Percentiles rank a stretch among this genome's conserved stretches.
phyloP scores from a whole-genome alignment of 2,113 vertebrate genomes.

The Fukomys damarensis region DNA sequence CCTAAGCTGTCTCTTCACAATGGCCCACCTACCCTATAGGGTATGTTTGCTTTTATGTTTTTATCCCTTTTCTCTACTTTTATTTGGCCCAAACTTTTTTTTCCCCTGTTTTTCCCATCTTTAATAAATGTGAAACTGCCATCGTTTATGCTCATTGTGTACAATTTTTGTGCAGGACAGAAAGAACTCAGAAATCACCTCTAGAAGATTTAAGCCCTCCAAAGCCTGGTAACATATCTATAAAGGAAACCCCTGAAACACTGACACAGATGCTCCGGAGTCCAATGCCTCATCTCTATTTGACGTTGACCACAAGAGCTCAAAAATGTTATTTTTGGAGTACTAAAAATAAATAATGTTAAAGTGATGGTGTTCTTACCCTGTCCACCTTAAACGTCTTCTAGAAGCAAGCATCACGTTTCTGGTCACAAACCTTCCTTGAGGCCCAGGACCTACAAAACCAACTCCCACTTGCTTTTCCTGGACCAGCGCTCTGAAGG shows the following conservation, averaged over 20 bases:
- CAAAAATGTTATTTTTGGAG: no score
- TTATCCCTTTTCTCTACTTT: neutral
- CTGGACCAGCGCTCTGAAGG: neutral
- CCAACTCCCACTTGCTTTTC: neutral
- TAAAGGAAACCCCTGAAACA: slow-evolving; percentile 3
- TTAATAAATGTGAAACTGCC: neutral
- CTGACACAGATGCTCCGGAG: neutral
- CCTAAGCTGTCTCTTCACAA: no score
- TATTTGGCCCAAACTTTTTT: neutral
- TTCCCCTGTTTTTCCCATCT: neutral
- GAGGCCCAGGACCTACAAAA: neutral
- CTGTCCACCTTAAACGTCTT: neutral
- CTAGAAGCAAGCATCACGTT: neutral
- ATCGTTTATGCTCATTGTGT: neutral
- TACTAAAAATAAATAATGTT: neutral
- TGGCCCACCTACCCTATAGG: neutral
- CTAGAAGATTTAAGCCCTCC: neutral
- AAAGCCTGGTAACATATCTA: neutral
- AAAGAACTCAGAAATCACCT: neutral
- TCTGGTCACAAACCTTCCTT: neutral
- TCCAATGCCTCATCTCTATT: neutral
- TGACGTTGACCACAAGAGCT: neutral
- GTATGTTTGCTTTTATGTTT: neutral
- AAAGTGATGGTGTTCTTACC: neutral
- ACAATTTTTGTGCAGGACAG: neutral